Percentiles rank a stretch among this genome's conserved stretches.
Evolutionary conservation across 2,888 invertebrate species (phyloP).

Genomic region (Drosophila antonietae): DNA sequence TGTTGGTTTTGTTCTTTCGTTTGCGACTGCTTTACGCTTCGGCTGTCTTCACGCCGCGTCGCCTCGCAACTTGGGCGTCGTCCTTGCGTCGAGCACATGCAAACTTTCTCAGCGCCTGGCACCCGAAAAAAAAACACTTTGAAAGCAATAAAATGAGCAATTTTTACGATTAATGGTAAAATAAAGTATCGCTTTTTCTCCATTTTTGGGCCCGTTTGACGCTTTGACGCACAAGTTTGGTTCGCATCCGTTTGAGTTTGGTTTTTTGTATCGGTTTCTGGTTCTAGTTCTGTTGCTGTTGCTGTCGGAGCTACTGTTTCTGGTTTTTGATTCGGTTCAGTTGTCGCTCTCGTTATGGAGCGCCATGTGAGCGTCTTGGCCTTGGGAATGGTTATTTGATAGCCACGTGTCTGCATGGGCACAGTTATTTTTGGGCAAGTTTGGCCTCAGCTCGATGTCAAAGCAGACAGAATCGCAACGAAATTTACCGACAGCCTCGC

Average conservation of each 20-base stretch:
- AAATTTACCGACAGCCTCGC: constrained; percentile 1
- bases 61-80: constrained; percentile 12
- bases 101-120: constrained; percentile 51
- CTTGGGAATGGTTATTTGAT: constrained; percentile 30
- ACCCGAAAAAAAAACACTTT: constrained; percentile 52
- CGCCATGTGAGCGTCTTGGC: constrained; percentile 25
- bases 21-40: constrained; percentile 41
- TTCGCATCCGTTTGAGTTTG: constrained; percentile 7
- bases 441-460: constrained; percentile 32
- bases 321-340: constrained; percentile 1
- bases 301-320: background rate
- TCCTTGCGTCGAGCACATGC: constrained; percentile 43
- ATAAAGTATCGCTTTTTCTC: constrained; percentile 59
- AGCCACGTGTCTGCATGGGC: constrained; percentile 33
- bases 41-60: constrained; percentile 32
- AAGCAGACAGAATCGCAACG: constrained; percentile 36
- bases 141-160: constrained; percentile 69
- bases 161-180: constrained; percentile 74
- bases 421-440: constrained; percentile 32
- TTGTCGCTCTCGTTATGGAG: constrained; percentile 10
- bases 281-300: background rate
- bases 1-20: constrained; percentile 6
- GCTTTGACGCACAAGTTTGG: constrained; percentile 25
- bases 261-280: background rate
- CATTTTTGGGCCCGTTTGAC: constrained; percentile 34